A percentile compares a stretch with the other conserved stretches of the same genome.
These are phyloP conservation scores for Mylabris sibirica DNA, from an alignment of 2,888 invertebrate genomes.

Conservation along the genomic window DNA sequence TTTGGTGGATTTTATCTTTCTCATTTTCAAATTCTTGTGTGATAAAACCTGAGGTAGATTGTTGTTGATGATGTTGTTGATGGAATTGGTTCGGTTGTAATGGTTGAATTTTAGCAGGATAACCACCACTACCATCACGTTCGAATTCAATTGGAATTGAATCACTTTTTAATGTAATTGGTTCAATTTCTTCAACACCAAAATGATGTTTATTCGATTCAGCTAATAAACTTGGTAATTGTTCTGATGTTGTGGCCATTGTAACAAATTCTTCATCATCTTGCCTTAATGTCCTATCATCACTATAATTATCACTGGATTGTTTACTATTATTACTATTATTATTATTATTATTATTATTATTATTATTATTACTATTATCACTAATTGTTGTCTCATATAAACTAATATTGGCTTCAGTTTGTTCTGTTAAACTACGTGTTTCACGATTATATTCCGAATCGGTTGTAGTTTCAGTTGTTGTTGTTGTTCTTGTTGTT, in stretches of 20 bases:
- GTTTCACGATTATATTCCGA: slow-evolving; percentile 21
- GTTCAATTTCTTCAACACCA: slow-evolving; percentile 67
- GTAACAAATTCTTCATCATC: slow-evolving; percentile 31
- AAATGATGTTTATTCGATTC: slow-evolving; percentile 68
- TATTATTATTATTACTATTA: neutral
- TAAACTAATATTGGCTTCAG: slow-evolving; percentile 29
- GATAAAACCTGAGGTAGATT: slow-evolving; percentile 65
- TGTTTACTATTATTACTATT: slow-evolving; percentile 20
- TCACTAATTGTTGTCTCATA: slow-evolving; percentile 29
- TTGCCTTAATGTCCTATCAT: neutral
- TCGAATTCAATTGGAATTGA: slow-evolving; percentile 35
- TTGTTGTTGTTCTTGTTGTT: slow-evolving; percentile 19
- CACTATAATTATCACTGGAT: slow-evolving; percentile 3
- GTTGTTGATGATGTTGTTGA: slow-evolving; percentile 33
- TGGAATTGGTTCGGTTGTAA: slow-evolving; percentile 17
- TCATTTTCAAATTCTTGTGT: slow-evolving; percentile 60
- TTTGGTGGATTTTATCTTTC: slow-evolving; percentile 58
- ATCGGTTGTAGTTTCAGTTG: slow-evolving; percentile 29
- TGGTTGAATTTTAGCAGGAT: slow-evolving; percentile 49
- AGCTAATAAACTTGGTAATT: slow-evolving; percentile 63
- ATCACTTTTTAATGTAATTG: slow-evolving; percentile 61
- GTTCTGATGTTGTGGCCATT: slow-evolving; percentile 49
- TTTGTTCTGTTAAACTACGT: slow-evolving; percentile 26
- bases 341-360: neutral
- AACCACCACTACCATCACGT: slow-evolving; percentile 28